phyloP scores from a whole-genome alignment of 2,888 invertebrate species.

The Dinocampus coccinellae region DNA sequence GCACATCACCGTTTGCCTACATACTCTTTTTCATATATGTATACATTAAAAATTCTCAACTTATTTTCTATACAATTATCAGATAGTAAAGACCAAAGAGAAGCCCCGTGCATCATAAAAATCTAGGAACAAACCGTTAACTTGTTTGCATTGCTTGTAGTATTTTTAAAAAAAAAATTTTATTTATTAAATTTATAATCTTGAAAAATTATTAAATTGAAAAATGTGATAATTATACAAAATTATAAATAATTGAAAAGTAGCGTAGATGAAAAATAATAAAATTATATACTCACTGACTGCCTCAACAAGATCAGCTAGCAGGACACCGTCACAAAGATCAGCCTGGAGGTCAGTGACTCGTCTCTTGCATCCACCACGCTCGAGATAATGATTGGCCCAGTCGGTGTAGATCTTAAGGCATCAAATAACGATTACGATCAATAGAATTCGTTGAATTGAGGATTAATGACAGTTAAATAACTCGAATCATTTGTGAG shows the following conservation, averaged over 20 bases:
- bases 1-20: constrained; percentile 42
- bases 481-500: constrained; percentile 3
- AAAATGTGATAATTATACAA: not conserved
- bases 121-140: not conserved
- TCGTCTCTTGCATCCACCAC: constrained; percentile 87
- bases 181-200: not conserved
- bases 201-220: not conserved
- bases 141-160: not conserved
- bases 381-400: constrained; percentile 97
- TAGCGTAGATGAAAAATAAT: not conserved
- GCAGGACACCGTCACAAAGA: constrained; percentile 91
- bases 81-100: not conserved
- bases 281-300: constrained; percentile 79
- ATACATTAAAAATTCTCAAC: constrained; percentile 17
- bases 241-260: not conserved
- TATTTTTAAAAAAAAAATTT: too few relatives aligned
- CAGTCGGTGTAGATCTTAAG: constrained; percentile 96
- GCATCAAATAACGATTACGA: constrained; percentile 36
- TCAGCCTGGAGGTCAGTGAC: constrained; percentile 91
- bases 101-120: not conserved
- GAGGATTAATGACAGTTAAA: constrained; percentile 26
- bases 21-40: not conserved
- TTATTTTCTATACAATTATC: not conserved
- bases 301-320: constrained; percentile 95
- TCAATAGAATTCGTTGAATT: constrained; percentile 23